These are phyloP conservation scores for Papilio helenus DNA, from an alignment of 1,140 invertebrate genomes.

Conservation along the genomic window DNA sequence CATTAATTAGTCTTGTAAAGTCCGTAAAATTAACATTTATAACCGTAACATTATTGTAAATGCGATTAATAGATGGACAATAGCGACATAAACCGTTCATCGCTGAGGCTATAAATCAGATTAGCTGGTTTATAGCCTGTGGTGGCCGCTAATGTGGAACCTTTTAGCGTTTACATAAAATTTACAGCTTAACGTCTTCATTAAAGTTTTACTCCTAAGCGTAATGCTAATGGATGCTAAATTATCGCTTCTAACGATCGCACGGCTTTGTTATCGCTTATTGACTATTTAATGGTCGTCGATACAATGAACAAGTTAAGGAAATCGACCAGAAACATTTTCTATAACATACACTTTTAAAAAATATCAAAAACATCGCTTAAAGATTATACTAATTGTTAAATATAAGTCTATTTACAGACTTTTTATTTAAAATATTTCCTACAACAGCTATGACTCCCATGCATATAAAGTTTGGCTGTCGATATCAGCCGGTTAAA, in stretches of 20 bases:
- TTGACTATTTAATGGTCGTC: background rate
- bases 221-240: conserved; percentile 34
- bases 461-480: conserved; percentile 16
- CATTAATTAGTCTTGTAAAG: background rate
- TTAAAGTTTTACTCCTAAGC: conserved; percentile 29
- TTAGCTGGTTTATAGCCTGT: conserved; percentile 31
- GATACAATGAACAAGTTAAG: background rate
- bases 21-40: background rate
- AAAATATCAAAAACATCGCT: too few relatives aligned
- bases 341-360: too few relatives aligned
- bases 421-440: background rate
- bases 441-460: background rate
- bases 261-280: background rate
- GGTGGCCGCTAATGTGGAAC: conserved; percentile 37
- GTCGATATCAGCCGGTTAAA: conserved; percentile 23
- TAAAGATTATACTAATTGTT: too few relatives aligned
- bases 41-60: background rate
- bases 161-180: conserved; percentile 39
- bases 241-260: conserved; percentile 14
- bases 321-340: background rate
- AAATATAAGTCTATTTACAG: too few relatives aligned
- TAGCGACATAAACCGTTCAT: conserved; percentile 35
- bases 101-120: conserved; percentile 37
- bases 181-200: conserved; percentile 38
- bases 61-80: conserved; percentile 35